Evolutionary conservation across 35 echinoderm and acorn worm genomes (phyloP).

Genomic region (Nesometra sesokonis): DNA sequence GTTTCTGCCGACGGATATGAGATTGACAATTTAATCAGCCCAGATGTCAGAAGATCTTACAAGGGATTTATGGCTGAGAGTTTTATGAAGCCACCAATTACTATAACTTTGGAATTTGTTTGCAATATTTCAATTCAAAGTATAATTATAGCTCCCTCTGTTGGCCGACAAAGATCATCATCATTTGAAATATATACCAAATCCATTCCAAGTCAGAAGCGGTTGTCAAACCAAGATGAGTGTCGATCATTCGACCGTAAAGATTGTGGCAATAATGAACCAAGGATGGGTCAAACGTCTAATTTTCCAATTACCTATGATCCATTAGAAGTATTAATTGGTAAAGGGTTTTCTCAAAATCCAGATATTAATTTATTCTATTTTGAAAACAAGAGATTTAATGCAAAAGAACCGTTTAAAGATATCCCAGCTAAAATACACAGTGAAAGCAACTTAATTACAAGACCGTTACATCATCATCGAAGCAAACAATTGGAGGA

Average conservation of each 20-base stretch:
- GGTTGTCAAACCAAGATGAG: background rate
- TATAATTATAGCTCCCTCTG: slow-evolving; percentile 52
- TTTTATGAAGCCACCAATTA: slow-evolving; percentile 87
- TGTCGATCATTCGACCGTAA: background rate
- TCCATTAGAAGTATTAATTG: background rate
- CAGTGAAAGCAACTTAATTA: background rate
- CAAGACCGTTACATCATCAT: slow-evolving; percentile 11
- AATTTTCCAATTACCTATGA: background rate
- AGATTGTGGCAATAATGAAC: background rate
- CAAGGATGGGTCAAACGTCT: too few relatives aligned
- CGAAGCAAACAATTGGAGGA: slow-evolving; percentile 18
- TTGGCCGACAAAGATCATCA: slow-evolving; percentile 61
- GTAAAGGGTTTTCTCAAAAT: background rate
- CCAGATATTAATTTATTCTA: background rate
- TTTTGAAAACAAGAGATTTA: background rate
- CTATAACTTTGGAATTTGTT: slow-evolving; percentile 59
- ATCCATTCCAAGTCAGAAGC: background rate
- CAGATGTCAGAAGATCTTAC: slow-evolving; percentile 9
- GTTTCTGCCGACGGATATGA: slow-evolving; percentile 78
- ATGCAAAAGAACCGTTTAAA: slow-evolving; percentile 3
- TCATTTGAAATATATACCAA: slow-evolving; percentile 77
- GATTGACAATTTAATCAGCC: slow-evolving; percentile 32
- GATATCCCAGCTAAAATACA: background rate
- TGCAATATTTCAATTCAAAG: slow-evolving; percentile 73
- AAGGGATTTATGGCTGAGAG: slow-evolving; percentile 82